A percentile compares a stretch with the other conserved stretches of the same genome.
Evolutionary conservation across 37 sponge, comb jelly and placozoan genomes (phyloP).

Genomic region (Theonella swinhoei): DNA sequence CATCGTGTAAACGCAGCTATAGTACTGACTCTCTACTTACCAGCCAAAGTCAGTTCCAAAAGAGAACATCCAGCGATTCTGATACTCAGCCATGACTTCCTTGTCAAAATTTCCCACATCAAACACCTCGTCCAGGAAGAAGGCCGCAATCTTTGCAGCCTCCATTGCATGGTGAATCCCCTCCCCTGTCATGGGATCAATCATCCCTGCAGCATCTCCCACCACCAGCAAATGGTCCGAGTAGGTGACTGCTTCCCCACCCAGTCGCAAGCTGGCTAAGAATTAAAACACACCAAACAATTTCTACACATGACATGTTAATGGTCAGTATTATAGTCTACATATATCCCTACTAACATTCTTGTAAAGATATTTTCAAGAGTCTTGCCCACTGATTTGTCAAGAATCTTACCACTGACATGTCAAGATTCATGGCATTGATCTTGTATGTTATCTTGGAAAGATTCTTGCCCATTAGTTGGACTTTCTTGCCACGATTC

Average conservation of each 20-base stretch:
- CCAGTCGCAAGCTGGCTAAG: constrained; percentile 31
- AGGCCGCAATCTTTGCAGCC: constrained; percentile 45
- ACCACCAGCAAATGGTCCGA: constrained; percentile 58
- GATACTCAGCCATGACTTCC: constrained; percentile 62
- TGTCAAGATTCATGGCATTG: too few species aligned
- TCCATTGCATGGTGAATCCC: constrained; percentile 72
- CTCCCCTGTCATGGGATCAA: constrained; percentile 77
- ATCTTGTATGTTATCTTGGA: too few species aligned
- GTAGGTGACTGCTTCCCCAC: constrained; percentile 60
- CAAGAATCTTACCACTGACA: too few species aligned
- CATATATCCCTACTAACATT: too few species aligned
- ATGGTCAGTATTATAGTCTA: too few species aligned
- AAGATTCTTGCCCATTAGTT: too few species aligned
- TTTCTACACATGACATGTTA: too few species aligned
- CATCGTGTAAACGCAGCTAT: too few species aligned
- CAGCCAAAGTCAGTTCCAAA: constrained; percentile 67
- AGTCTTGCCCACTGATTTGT: too few species aligned
- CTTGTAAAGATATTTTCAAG: too few species aligned
- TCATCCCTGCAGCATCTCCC: constrained; percentile 71
- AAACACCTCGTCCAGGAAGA: constrained; percentile 57
- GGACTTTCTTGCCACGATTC: too few species aligned
- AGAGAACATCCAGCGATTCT: constrained; percentile 66
- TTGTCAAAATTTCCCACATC: constrained; percentile 68
- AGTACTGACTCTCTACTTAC: too few species aligned
- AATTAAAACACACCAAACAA: background rate